Evolutionary conservation across 92 coral and sea anemone species (phyloP).

Genomic region (Epizoanthus ramosus): DNA sequence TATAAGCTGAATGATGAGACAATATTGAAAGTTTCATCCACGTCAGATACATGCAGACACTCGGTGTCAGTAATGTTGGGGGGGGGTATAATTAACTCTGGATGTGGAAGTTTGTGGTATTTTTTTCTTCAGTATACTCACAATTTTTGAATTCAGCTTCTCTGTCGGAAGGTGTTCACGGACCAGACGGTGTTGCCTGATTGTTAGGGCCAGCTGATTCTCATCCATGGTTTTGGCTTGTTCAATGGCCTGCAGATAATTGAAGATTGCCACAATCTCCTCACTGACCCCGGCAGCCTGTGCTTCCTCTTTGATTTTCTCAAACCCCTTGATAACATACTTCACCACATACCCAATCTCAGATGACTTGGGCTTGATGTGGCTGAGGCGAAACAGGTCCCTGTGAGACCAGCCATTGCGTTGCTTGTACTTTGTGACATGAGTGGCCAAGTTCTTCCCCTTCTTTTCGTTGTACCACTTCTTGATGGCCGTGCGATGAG

Average conservation of each 20-base stretch:
- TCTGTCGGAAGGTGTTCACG: constrained; percentile 92
- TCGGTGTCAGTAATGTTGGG: too few species aligned
- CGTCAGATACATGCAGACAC: too few species aligned
- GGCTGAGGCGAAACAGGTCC: constrained; percentile 87
- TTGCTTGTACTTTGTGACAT: constrained; percentile 90
- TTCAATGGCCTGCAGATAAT: constrained; percentile 74
- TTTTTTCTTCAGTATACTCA: constrained; percentile 21
- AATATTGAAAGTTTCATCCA: too few species aligned
- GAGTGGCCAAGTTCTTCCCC: constrained; percentile 68
- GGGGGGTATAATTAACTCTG: too few species aligned
- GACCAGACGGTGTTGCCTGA: constrained; percentile 67
- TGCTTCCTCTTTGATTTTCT: constrained; percentile 28
- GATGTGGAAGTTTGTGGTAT: too few species aligned
- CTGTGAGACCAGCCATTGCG: constrained; percentile 94
- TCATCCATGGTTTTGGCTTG: constrained; percentile 68
- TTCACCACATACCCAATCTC: constrained; percentile 62
- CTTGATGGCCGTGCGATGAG: constrained; percentile 87
- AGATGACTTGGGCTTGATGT: constrained; percentile 68
- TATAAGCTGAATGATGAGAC: too few species aligned
- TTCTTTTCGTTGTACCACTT: constrained; percentile 86
- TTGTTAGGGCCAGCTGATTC: constrained; percentile 60
- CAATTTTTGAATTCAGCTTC: constrained; percentile 66
- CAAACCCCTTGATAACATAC: constrained; percentile 57
- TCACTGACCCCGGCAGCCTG: constrained; percentile 48
- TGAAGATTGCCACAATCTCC: constrained; percentile 58